These are phyloP conservation scores for Neogale vison DNA, from an alignment of 2,113 vertebrate species.

Conservation along the genomic window DNA sequence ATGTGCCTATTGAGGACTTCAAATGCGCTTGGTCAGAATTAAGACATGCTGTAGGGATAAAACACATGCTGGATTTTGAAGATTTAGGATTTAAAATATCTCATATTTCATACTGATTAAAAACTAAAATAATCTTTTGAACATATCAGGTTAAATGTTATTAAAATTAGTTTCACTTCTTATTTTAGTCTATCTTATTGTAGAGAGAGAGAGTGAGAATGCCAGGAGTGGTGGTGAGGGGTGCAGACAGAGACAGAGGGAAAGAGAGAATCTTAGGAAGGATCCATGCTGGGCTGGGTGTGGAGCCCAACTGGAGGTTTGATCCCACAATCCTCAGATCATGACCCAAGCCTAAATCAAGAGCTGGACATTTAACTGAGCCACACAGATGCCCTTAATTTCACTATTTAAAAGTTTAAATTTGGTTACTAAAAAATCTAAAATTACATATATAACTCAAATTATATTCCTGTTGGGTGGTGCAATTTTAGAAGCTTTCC, in stretches of 20 bases:
- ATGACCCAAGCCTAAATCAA: not conserved
- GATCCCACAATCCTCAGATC: not conserved
- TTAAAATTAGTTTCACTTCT: conserved; percentile 3
- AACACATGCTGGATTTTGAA: not conserved
- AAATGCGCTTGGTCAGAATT: not conserved
- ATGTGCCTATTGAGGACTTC: not conserved
- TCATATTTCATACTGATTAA: not conserved
- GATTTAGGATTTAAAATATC: not conserved
- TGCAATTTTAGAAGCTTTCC: not conserved
- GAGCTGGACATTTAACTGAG: not conserved
- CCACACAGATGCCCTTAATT: not conserved
- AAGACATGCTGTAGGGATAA: not conserved
- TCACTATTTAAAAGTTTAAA: not conserved
- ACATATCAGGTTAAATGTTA: not conserved
- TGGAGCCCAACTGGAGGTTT: not conserved
- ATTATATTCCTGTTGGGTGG: not conserved
- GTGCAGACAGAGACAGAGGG: not conserved
- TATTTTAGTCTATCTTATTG: no score
- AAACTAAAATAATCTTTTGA: not conserved
- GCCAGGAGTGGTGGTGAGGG: not conserved
- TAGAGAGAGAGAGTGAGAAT: not conserved
- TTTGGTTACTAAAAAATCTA: not conserved
- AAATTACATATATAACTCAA: not conserved
- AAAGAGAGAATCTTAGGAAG: not conserved
- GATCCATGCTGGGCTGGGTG: not conserved